Conservation (phyloP, 2,797 vertebrate genomes). For the Aulostomus chinensis region DNA sequence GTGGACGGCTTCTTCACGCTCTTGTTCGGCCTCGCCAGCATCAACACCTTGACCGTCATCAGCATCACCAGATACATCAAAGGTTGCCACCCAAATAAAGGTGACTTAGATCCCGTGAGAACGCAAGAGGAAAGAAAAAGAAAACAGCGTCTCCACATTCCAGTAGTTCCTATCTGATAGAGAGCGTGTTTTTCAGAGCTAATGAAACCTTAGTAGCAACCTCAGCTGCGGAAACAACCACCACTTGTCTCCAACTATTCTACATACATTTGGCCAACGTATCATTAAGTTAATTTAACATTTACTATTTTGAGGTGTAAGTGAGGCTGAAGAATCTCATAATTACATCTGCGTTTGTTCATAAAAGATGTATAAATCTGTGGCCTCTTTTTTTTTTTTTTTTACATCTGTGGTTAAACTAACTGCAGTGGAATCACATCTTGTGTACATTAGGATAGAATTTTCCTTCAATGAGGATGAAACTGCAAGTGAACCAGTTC, state of each 20-base stretch:
- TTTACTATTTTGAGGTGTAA: constrained; percentile 57
- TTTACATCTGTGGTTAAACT: constrained; percentile 15
- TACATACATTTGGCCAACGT: constrained; percentile 52
- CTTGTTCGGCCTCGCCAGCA: constrained; percentile 89
- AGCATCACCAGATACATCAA: constrained; percentile 89
- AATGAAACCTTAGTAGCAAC: constrained; percentile 51
- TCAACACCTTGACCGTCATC: constrained; percentile 91
- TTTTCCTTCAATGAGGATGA: neutral
- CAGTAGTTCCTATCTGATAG: constrained; percentile 44
- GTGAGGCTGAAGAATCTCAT: constrained; percentile 59
- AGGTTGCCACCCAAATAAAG: constrained; percentile 85
- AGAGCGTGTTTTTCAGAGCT: constrained; percentile 31
- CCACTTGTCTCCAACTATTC: constrained; percentile 45
- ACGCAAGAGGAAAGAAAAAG: neutral
- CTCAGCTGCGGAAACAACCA: constrained; percentile 48
- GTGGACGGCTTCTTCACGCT: constrained; percentile 89
- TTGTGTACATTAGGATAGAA: neutral
- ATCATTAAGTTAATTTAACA: constrained; percentile 62
- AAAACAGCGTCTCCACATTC: constrained; percentile 37
- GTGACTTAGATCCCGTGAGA: constrained; percentile 63
- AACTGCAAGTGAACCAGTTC: neutral
- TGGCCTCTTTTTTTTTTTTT: too few species aligned
- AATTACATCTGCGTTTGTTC: constrained; percentile 57
- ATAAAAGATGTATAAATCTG: constrained; percentile 45
- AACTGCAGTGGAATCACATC: constrained; percentile 17